Percentiles rank a stretch among this genome's conserved stretches.
phyloP scores from a whole-genome alignment of 2,888 invertebrate genomes.

The Leptinotarsa tumamoca region DNA sequence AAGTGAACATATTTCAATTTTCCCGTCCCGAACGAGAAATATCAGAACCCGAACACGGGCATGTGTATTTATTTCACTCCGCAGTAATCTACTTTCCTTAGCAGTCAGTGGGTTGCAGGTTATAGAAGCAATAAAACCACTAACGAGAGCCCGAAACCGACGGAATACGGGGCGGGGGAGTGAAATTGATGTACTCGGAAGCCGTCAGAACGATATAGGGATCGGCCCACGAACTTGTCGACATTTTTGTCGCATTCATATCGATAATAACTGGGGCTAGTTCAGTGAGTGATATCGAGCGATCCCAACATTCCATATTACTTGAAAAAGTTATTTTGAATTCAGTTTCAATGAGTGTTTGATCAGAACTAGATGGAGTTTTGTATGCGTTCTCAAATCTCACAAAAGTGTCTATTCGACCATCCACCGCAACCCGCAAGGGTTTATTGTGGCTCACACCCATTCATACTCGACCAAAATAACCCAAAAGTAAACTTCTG shows the following conservation, averaged over 20 bases:
- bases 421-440: too few relatives aligned
- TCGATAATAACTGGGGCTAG: too few relatives aligned
- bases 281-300: too few relatives aligned
- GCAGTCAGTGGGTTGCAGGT: conserved; percentile 2
- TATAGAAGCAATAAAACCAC: conserved; percentile 11
- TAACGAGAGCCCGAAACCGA: background rate
- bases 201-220: background rate
- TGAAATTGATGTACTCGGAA: conserved; percentile 11
- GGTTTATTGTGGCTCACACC: too few relatives aligned
- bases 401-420: too few relatives aligned
- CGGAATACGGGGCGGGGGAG: background rate
- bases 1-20: background rate
- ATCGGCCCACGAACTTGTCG: background rate
- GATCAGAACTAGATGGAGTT: too few relatives aligned
- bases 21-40: background rate
- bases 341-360: too few relatives aligned
- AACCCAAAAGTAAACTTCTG: too few relatives aligned
- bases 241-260: background rate
- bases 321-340: too few relatives aligned
- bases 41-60: background rate
- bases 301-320: background rate
- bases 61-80: conserved; percentile 4
- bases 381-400: too few relatives aligned
- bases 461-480: too few relatives aligned
- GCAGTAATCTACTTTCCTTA: conserved; percentile 3